Conservation (phyloP, 2,888 invertebrate genomes). For the Schrankia costaestrigalis region DNA sequence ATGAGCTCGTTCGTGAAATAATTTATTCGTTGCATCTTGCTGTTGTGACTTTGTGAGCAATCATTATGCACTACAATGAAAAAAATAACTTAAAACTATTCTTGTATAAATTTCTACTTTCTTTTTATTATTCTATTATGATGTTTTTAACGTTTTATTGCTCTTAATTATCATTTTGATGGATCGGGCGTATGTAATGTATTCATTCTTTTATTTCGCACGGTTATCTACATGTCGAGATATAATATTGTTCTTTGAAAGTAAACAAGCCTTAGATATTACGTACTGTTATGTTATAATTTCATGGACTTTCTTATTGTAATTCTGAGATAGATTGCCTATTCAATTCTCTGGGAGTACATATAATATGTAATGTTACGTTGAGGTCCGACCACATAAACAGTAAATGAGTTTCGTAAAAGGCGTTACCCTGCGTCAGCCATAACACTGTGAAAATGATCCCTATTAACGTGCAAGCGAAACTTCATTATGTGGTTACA, state of each 20-base stretch:
- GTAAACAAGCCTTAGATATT: constrained; percentile 11
- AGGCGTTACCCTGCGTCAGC: constrained; percentile 41
- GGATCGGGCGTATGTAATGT: constrained; percentile 12
- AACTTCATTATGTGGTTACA: constrained; percentile 71
- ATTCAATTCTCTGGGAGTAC: constrained; percentile 29
- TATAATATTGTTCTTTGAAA: constrained; percentile 14
- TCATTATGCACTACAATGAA: constrained; percentile 9
- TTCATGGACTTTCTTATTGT: constrained; percentile 19
- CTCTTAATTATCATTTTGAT: constrained; percentile 20
- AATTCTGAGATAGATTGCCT: constrained; percentile 28
- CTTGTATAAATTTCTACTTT: no score
- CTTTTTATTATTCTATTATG: constrained; percentile 16
- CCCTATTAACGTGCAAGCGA: constrained; percentile 59
- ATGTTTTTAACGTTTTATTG: constrained; percentile 16
- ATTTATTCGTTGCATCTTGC: constrained; percentile 14
- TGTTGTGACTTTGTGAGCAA: constrained; percentile 7
- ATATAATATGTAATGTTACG: constrained; percentile 19
- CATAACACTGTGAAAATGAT: constrained; percentile 63
- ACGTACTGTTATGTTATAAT: constrained; percentile 15
- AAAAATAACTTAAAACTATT: no score
- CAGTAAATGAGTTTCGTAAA: constrained; percentile 52
- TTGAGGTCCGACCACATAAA: constrained; percentile 38
- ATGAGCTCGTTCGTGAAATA: constrained; percentile 25
- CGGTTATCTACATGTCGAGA: constrained; percentile 17
- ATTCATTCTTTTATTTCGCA: constrained; percentile 25